phyloP scores from a whole-genome alignment of 2,888 invertebrate species.

The Electrophaes corylata region DNA sequence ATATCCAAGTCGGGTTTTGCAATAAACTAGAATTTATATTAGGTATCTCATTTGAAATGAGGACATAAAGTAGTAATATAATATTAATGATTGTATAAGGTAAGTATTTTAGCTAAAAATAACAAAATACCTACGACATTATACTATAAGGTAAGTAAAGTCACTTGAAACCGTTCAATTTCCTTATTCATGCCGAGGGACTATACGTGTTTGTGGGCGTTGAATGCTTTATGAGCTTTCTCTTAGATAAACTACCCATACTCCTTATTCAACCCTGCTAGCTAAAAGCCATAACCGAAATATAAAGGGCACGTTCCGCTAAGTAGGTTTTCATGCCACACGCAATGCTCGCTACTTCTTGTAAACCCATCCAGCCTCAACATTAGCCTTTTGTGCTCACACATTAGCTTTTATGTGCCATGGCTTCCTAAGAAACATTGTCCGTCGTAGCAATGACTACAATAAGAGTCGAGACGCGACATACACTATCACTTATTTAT shows the following conservation, averaged over 20 bases:
- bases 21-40: too few species aligned
- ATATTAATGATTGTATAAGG: too few species aligned
- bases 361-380: slow-evolving; percentile 9
- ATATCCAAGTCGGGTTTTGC: too few species aligned
- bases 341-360: slow-evolving; percentile 15
- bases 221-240: slow-evolving; percentile 29
- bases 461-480: background rate
- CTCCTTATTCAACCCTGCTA: slow-evolving; percentile 18
- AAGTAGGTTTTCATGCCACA: slow-evolving; percentile 26
- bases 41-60: too few species aligned
- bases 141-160: background rate
- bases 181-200: slow-evolving; percentile 8
- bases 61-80: too few species aligned
- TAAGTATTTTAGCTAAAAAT: background rate
- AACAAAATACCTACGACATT: background rate
- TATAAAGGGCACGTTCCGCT: slow-evolving; percentile 26
- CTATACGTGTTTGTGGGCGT: slow-evolving; percentile 6
- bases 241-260: slow-evolving; percentile 25
- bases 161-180: slow-evolving; percentile 13
- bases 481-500: too few species aligned
- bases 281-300: slow-evolving; percentile 27
- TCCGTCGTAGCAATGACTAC: background rate
- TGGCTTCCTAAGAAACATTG: background rate
- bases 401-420: background rate
- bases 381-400: slow-evolving; percentile 9